phyloP scores from a whole-genome alignment of 35 echinoderm and acorn worm species.

The Acanthaster planci region DNA sequence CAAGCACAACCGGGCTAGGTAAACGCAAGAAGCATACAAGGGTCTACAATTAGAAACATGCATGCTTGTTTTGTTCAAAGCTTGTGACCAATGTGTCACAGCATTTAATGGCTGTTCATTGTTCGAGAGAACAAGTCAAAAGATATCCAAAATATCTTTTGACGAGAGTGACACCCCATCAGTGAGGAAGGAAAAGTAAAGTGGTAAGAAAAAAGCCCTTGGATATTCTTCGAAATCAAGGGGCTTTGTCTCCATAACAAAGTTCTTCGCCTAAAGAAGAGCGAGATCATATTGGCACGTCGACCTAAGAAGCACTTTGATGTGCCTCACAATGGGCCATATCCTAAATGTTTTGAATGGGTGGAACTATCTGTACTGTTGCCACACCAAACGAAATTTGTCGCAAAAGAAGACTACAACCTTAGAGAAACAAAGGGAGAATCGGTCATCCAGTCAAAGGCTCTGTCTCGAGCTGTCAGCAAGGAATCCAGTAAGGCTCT shows the following conservation, averaged over 20 bases:
- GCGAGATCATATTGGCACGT: constrained; percentile 24
- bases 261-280: not conserved
- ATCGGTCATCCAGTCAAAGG: not conserved
- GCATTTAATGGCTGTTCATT: not conserved
- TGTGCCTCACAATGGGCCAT: constrained; percentile 17
- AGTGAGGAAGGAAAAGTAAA: not conserved
- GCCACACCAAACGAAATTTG: not conserved
- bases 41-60: constrained; percentile 10
- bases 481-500: not conserved
- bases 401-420: not conserved
- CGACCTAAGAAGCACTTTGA: not conserved
- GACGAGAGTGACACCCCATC: not conserved
- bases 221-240: constrained; percentile 17
- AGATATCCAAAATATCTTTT: not conserved
- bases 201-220: constrained; percentile 20
- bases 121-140: not conserved
- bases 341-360: not conserved
- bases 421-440: not conserved
- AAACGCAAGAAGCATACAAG: constrained; percentile 18
- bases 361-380: not conserved
- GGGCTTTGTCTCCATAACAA: not conserved
- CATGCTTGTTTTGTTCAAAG: constrained; percentile 22
- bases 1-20: constrained; percentile 19
- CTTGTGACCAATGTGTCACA: constrained; percentile 8
- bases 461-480: not conserved